A percentile compares a stretch with the other conserved stretches of the same genome.
Conservation (phyloP, 2,113 vertebrate genomes). For the Ancistrus triradiatus region DNA sequence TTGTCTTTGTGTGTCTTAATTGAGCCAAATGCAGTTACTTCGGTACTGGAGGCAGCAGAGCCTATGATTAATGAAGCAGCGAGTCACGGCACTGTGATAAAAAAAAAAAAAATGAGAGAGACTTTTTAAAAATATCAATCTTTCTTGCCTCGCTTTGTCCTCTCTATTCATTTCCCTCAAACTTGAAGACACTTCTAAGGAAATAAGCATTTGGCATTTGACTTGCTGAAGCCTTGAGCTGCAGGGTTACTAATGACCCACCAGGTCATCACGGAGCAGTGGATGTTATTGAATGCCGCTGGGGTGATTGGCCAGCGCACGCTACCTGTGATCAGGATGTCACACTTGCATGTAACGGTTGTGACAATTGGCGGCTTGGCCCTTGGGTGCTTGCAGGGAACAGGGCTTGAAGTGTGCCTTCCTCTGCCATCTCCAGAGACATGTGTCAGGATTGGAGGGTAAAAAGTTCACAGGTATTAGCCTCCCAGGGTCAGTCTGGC, state of each 20-base stretch:
- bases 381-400: slow-evolving; percentile 25
- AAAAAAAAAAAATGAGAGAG: slow-evolving; percentile 50
- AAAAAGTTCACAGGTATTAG: slow-evolving; percentile 71
- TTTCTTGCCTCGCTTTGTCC: slow-evolving; percentile 57
- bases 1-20: slow-evolving; percentile 74
- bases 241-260: slow-evolving; percentile 44
- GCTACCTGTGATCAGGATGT: slow-evolving; percentile 50
- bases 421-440: slow-evolving; percentile 55
- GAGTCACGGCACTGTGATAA: slow-evolving; percentile 71
- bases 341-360: slow-evolving; percentile 45
- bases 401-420: slow-evolving; percentile 33
- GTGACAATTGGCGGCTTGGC: slow-evolving; percentile 34
- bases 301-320: slow-evolving; percentile 36
- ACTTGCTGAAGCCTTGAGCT: slow-evolving; percentile 47
- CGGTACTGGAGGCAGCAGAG: slow-evolving; percentile 66
- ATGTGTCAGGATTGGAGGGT: slow-evolving; percentile 60
- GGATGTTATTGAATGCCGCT: slow-evolving; percentile 53
- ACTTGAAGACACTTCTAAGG: slow-evolving; percentile 46
- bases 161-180: slow-evolving; percentile 41
- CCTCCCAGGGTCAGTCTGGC: slow-evolving; percentile 58
- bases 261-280: slow-evolving; percentile 36
- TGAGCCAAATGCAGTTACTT: slow-evolving; percentile 76
- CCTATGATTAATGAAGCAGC: slow-evolving; percentile 74
- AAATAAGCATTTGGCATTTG: slow-evolving; percentile 25
- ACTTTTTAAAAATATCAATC: slow-evolving; percentile 52